Conservation (phyloP, 2,113 vertebrate genomes). For the Oncorhynchus nerka region DNA sequence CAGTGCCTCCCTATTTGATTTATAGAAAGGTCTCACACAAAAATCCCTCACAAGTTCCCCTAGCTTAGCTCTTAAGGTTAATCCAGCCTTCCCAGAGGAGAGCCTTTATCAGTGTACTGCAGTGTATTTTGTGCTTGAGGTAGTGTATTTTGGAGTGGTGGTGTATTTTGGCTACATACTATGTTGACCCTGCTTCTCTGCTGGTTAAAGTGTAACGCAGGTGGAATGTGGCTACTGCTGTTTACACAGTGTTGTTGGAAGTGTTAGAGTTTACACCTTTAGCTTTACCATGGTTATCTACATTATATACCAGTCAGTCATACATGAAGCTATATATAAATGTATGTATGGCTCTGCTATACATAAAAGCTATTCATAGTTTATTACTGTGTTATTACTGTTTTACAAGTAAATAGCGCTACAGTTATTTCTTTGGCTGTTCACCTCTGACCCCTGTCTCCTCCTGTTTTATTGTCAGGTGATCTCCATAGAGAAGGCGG, state of each 20-base stretch:
- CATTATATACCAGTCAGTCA: neutral
- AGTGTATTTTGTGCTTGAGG: neutral
- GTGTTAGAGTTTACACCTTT: too few relatives aligned
- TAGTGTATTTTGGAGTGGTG: neutral
- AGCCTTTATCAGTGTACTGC: too few relatives aligned
- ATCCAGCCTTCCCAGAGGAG: too few relatives aligned
- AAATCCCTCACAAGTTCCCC: neutral
- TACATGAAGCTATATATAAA: too few relatives aligned
- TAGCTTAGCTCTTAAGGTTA: neutral
- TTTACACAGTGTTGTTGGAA: neutral
- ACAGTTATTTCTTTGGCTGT: neutral
- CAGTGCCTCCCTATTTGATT: neutral
- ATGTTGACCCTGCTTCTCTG: slow-evolving; percentile 19
- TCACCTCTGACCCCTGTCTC: neutral
- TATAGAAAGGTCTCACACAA: neutral
- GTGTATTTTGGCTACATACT: slow-evolving; percentile 12
- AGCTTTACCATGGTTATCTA: neutral
- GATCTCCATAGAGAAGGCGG: slow-evolving; percentile 90
- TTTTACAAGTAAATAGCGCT: neutral
- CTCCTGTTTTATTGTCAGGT: slow-evolving; percentile 71
- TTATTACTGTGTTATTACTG: neutral
- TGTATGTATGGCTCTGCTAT: neutral
- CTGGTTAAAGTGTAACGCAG: slow-evolving; percentile 2
- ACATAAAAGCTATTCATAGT: neutral
- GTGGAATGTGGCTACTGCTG: neutral